Evolutionary conservation across 2,113 vertebrate genomes (phyloP), one percentile per base, ranked within the genome.

Genomic region (Hippocampus abdominalis): DNA sequence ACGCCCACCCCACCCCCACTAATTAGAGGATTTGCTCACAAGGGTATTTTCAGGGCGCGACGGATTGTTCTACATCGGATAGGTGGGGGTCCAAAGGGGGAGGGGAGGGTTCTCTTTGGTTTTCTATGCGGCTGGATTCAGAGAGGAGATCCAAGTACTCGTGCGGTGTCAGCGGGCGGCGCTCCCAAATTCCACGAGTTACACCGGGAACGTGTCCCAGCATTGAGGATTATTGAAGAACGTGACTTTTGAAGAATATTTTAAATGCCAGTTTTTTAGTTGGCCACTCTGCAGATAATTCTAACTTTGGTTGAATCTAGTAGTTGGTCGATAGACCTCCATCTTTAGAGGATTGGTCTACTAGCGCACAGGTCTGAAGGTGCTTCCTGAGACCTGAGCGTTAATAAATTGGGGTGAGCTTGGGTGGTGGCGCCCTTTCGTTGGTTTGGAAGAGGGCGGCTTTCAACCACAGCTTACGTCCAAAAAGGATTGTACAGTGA

Each of bases 261-360:
- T 23, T 18, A 64, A 46, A 64, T 42, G 80, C 81, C 82, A 86
- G 81, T 79, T 79, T 69, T 77, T 75, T 29, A 36, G 32, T 76
- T 83, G 80, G 82, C 81, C 72, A 39, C 78, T 91, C 79, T 88
- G 83, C 86, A 87, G 88, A 81, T 81, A 85, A 85, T 80, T 86
- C 84, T 88, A 88, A 75, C 86, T 88, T 88, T 89, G 86, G 89
- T 90, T 83, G 71, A 84, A 71, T 89, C 68, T 80, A 84, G 71
- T 68, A 78, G 72, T 73, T 63, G 70, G 75, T 84, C 75, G 82
- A 68, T 79, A 86, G 79, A 88, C 81, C 63, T 85, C 74, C 73
- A 57, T 85, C 81, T 80, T 87, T 84, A 84, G 74, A 89, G 86
- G 85, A 81, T 69, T 36, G 57, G 73, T 83, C 82, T 84, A 82